phyloP scores from a whole-genome alignment of 2,113 vertebrate genomes.

The Fregetta grallaria region DNA sequence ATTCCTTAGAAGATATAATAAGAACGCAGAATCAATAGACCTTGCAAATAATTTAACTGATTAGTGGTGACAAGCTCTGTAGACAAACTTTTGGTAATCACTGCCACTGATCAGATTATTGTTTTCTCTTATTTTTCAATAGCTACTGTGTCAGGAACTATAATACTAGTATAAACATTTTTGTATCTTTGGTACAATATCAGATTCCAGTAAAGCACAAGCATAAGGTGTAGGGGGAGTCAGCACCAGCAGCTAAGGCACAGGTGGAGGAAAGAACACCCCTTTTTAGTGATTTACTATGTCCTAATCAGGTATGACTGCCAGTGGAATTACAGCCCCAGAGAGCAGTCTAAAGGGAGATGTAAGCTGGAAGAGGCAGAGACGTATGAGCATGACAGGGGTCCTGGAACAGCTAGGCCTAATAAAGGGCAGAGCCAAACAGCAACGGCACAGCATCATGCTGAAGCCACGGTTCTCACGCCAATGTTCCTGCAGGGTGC shows the following conservation, averaged over 20 bases:
- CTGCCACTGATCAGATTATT: background rate
- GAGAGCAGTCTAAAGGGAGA: background rate
- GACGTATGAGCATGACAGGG: rapidly evolving
- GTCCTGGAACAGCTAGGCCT: background rate
- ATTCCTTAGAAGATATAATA: background rate
- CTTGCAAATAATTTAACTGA: background rate
- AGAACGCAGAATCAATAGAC: background rate
- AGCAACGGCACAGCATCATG: rapidly evolving
- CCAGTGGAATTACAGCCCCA: background rate
- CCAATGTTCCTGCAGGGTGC: background rate
- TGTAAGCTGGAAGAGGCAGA: background rate
- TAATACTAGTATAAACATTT: background rate
- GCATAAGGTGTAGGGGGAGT: background rate
- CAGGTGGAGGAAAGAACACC: background rate
- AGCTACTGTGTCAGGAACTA: background rate
- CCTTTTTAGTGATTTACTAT: background rate
- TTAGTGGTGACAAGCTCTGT: background rate
- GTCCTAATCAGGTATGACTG: background rate
- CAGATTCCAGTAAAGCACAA: background rate
- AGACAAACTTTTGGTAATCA: background rate
- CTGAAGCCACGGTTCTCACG: background rate
- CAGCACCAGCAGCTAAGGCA: background rate
- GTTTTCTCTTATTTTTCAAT: background rate
- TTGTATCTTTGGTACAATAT: background rate
- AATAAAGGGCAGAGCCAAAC: background rate